phyloP scores from a whole-genome alignment of 2,113 vertebrate genomes.

The Festucalex cinctus region DNA sequence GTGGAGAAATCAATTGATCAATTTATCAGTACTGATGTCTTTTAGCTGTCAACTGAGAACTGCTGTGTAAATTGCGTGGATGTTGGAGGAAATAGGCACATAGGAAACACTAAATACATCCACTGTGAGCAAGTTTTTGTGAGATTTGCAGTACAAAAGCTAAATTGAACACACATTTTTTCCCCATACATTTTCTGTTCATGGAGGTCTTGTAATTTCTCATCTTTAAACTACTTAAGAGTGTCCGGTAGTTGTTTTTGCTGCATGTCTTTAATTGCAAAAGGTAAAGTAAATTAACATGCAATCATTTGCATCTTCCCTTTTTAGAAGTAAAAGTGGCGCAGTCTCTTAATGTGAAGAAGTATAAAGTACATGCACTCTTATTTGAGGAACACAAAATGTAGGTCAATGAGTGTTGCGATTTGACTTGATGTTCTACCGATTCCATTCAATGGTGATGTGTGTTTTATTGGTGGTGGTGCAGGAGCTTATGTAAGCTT shows the following conservation, averaged over 20 bases:
- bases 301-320: too few species aligned
- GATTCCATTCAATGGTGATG: constrained; percentile 25
- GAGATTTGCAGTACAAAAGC: background rate
- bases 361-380: background rate
- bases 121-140: background rate
- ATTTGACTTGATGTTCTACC: constrained; percentile 19
- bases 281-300: background rate
- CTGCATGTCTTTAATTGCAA: background rate
- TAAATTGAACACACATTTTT: background rate
- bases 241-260: background rate
- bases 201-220: background rate
- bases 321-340: background rate
- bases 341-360: background rate
- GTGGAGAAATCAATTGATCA: background rate
- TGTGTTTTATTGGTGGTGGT: constrained; percentile 39
- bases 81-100: background rate
- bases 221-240: background rate
- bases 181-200: background rate
- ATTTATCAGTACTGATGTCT: background rate
- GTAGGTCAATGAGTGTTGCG: background rate
- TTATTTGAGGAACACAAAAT: background rate
- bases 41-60: background rate
- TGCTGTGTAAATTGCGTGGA: background rate
- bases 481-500: constrained; percentile 49
- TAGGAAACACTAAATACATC: background rate